These are phyloP conservation scores for Drosophila seguyi DNA, from an alignment of 1,140 invertebrate species.

Conservation along the genomic window DNA sequence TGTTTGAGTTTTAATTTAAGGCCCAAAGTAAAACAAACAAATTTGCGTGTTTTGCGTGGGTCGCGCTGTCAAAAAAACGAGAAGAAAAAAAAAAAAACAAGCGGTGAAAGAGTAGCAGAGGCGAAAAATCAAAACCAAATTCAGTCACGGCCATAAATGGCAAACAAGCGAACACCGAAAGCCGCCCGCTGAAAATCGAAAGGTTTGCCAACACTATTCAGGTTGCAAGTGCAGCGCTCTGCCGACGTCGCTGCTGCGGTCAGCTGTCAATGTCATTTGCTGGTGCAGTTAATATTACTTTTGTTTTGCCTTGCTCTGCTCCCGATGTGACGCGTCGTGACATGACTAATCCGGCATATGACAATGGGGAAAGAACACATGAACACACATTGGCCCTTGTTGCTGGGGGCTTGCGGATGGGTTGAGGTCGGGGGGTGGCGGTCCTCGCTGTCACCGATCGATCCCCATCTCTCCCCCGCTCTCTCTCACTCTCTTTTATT, in stretches of 20 bases:
- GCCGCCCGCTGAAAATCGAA: conserved; percentile 11
- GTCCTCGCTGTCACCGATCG: conserved; percentile 19
- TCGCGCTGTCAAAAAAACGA: conserved; percentile 33
- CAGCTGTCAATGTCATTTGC: conserved; percentile 58
- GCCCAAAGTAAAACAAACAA: conserved; percentile 53
- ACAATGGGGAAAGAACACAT: conserved; percentile 62
- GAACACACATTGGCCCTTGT: conserved; percentile 43
- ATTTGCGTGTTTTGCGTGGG: conserved; percentile 59
- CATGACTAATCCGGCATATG: conserved; percentile 68
- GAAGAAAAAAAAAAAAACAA: background rate
- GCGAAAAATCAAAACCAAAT: conserved; percentile 26
- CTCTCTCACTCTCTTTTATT: background rate
- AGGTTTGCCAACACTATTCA: conserved; percentile 20
- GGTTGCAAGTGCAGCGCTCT: conserved; percentile 34
- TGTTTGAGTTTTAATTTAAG: conserved; percentile 53
- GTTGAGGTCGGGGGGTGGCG: background rate
- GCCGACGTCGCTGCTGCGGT: conserved; percentile 32
- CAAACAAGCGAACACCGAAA: conserved; percentile 36
- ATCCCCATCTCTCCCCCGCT: background rate
- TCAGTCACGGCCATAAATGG: conserved; percentile 62
- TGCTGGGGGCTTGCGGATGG: background rate
- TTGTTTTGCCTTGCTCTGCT: conserved; percentile 22
- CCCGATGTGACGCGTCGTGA: conserved; percentile 34
- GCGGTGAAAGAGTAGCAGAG: conserved; percentile 2
- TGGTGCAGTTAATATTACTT: conserved; percentile 27